These are phyloP conservation scores for Drosophila flavopinicola DNA, from an alignment of 2,888 invertebrate genomes.

Conservation along the genomic window DNA sequence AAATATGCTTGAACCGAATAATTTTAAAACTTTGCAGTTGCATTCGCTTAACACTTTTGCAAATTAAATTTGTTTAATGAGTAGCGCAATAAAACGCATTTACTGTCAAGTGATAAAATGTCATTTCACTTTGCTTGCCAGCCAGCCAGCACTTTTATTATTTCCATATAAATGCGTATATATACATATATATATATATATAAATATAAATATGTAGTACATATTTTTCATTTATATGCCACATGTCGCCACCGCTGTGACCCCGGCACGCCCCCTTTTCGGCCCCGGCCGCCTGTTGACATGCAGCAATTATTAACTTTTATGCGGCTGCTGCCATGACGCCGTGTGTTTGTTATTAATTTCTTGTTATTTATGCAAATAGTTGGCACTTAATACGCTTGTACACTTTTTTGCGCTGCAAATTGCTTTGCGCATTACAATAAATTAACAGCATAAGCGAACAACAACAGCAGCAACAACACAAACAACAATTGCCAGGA, in stretches of 20 bases:
- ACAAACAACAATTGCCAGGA: slow-evolving; percentile 36
- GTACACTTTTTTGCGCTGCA: slow-evolving; percentile 36
- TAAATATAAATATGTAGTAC: slow-evolving; percentile 5
- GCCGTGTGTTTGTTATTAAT: slow-evolving; percentile 80
- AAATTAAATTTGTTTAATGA: slow-evolving; percentile 80
- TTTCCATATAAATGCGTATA: slow-evolving; percentile 9
- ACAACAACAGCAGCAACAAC: slow-evolving; percentile 16
- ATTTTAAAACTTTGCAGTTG: slow-evolving; percentile 1
- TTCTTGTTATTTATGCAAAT: slow-evolving; percentile 81
- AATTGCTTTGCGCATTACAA: slow-evolving; percentile 73
- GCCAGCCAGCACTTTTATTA: slow-evolving; percentile 38
- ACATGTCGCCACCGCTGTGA: slow-evolving; percentile 53
- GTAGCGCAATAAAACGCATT: slow-evolving; percentile 80
- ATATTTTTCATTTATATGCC: slow-evolving; percentile 63
- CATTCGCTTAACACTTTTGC: slow-evolving; percentile 36
- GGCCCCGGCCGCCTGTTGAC: slow-evolving; percentile 63
- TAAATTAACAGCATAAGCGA: slow-evolving; percentile 72
- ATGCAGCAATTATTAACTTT: slow-evolving; percentile 79
- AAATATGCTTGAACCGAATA: not conserved
- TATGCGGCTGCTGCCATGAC: slow-evolving; percentile 77
- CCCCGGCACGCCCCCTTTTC: slow-evolving; percentile 7
- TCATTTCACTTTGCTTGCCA: slow-evolving; percentile 55
- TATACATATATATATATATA: slow-evolving; percentile 2
- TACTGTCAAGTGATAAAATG: slow-evolving; percentile 82
- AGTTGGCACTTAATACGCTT: slow-evolving; percentile 78